phyloP scores from a whole-genome alignment of 1,140 invertebrate genomes.

The Platyscapa corneri region DNA sequence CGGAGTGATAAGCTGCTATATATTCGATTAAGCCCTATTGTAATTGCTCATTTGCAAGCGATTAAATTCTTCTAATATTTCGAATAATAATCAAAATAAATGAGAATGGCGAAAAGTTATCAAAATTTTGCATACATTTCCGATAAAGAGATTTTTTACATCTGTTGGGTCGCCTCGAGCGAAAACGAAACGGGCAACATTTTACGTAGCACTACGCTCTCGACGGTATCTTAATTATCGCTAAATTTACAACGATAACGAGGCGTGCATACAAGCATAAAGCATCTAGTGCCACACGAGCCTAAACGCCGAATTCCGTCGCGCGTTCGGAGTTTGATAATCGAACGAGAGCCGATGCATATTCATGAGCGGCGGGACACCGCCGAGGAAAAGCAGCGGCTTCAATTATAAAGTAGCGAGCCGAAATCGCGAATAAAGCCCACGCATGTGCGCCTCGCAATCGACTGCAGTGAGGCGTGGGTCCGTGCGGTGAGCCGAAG shows the following conservation, averaged over 20 bases:
- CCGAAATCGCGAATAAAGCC: constrained; percentile 40
- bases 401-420: no score
- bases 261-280: neutral
- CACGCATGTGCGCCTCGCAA: constrained; percentile 20
- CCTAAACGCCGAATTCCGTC: no score
- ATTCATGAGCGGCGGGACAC: neutral
- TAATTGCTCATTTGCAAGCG: neutral
- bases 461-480: neutral
- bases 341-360: neutral
- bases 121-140: neutral
- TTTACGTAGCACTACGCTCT: neutral
- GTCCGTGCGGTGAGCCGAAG: constrained; percentile 34
- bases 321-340: neutral
- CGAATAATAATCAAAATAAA: neutral
- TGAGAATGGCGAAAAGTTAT: neutral
- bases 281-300: no score
- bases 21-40: no score
- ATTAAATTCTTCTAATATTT: neutral
- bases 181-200: neutral
- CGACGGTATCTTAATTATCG: constrained; percentile 33
- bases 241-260: constrained; percentile 27
- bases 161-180: neutral
- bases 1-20: no score
- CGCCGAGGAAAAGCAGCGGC: neutral
- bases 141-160: neutral